These are phyloP conservation scores for Cryptophagus acutangulus DNA, from an alignment of 2,888 invertebrate species.

Conservation along the genomic window DNA sequence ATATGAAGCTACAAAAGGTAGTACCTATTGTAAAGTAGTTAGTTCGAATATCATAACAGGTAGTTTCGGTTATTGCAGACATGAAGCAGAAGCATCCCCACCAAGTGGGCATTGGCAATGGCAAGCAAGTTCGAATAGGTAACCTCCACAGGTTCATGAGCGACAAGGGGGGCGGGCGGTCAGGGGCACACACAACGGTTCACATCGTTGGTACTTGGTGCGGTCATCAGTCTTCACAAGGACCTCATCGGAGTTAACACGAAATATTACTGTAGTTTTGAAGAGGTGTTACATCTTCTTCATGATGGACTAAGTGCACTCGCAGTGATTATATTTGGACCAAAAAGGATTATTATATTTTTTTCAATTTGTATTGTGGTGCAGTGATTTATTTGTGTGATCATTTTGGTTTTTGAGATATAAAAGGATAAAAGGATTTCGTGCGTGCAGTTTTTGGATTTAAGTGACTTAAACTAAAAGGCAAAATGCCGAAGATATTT, in stretches of 20 bases:
- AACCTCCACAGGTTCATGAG: constrained; percentile 41
- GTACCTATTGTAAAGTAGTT: no score
- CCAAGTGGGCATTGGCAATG: constrained; percentile 22
- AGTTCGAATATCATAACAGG: constrained; percentile 3
- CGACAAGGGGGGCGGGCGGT: constrained; percentile 30
- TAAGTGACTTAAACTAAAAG: constrained; percentile 7
- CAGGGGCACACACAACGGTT: constrained; percentile 43
- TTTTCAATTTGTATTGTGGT: constrained; percentile 16
- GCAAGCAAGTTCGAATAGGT: constrained; percentile 44
- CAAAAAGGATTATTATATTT: constrained; percentile 9
- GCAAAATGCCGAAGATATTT: constrained; percentile 86
- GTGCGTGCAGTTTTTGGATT: constrained; percentile 14
- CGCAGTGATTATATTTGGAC: no score
- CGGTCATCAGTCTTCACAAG: constrained; percentile 50
- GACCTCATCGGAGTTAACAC: constrained; percentile 39
- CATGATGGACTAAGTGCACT: no score
- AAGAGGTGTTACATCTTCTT: no score
- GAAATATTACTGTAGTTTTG: no score
- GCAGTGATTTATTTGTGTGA: constrained; percentile 3
- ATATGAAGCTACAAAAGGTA: no score
- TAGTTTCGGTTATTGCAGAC: constrained; percentile 1
- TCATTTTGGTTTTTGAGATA: no score
- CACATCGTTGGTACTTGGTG: constrained; percentile 27
- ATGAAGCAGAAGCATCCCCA: constrained; percentile 13
- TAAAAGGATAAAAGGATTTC: constrained; percentile 6